Evolutionary conservation across 2,888 invertebrate species (phyloP), one percentile per base, ranked within the genome.

Genomic region (Polymixis lichenea): DNA sequence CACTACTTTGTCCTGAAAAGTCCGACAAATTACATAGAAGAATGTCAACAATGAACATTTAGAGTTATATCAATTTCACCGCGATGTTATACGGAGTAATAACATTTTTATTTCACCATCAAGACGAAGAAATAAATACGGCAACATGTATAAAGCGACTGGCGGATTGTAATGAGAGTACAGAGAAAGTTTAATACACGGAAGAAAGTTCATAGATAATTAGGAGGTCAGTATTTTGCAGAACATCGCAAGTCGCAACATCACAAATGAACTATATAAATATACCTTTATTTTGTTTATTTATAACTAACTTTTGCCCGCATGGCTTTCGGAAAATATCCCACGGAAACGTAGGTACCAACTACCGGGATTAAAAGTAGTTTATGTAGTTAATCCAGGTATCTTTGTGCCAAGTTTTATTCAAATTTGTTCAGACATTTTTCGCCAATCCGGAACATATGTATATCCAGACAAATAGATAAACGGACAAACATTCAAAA

Each of bases 51-150:
- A 91, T 90, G 91, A 91, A 91, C 89, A 87, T 90, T 88, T 83
- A 77, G 78, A 92, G 91, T 91, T 91, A 90, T 92, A 92, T 92
- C 89, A 93, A 91, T 92, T 93, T 92, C 90, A 91, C 91, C 90
- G 89, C 91, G 88, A 91, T 90, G 89, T 90, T 92, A 90, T 91
- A 92, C 89, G 90, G 85, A 93, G 92, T 92, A 91, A 92, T 94
- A 93, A 92, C 90, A 90, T 92, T 93, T 93, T 93, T 93, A 93
- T 93, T 90, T 88, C 89, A 82, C 91, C 89, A 91, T 92, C 90
- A 92, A 91, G 78, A 87, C 79, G 82, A 88, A 87, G 87, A 89
- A 88, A 91, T 91, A 90, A 89, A 91, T 89, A 90, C 88, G 80
- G 81, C 51, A 75, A 78, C 75, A 81, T 85, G 81, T 87, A 87